phyloP scores from a whole-genome alignment of 2,797 vertebrate species.

The Muraenolepis orangiensis region DNA sequence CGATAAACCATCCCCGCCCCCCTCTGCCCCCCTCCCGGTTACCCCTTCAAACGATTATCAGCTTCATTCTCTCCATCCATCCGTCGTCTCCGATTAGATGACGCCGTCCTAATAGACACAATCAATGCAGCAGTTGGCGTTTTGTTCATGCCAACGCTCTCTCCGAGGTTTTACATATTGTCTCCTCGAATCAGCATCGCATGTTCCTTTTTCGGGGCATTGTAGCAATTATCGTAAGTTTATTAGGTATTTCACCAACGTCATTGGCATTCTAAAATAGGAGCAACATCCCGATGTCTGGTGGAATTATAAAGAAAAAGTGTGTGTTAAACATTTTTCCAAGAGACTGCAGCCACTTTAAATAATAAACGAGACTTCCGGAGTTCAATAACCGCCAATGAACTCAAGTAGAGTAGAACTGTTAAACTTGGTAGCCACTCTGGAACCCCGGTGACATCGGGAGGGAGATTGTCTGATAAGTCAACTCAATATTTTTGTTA shows the following conservation, averaged over 20 bases:
- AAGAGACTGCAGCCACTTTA: neutral
- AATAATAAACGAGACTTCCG: too few species aligned
- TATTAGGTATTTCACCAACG: neutral
- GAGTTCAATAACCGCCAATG: too few species aligned
- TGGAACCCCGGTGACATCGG: too few species aligned
- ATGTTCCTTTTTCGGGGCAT: neutral
- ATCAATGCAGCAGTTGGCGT: neutral
- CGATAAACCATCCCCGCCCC: neutral
- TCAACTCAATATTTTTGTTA: neutral
- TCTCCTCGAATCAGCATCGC: slow-evolving; percentile 5
- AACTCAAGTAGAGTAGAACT: too few species aligned
- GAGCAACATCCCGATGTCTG: neutral
- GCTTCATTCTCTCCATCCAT: slow-evolving; percentile 38
- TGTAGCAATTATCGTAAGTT: slow-evolving; percentile 15
- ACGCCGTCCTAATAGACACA: neutral
- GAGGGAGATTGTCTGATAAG: slow-evolving; percentile 28
- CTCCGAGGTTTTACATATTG: slow-evolving; percentile 7
- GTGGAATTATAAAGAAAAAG: neutral
- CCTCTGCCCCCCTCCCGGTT: neutral
- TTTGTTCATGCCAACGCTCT: neutral
- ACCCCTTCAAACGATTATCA: slow-evolving; percentile 32
- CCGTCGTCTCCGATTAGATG: slow-evolving; percentile 49
- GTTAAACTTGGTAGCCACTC: too few species aligned
- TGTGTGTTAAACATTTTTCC: too few species aligned
- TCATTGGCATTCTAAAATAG: neutral